Percentiles rank a stretch among this genome's conserved stretches.
Evolutionary conservation across 2,797 vertebrate species (phyloP).

Genomic region (Phylloscopus collybita): DNA sequence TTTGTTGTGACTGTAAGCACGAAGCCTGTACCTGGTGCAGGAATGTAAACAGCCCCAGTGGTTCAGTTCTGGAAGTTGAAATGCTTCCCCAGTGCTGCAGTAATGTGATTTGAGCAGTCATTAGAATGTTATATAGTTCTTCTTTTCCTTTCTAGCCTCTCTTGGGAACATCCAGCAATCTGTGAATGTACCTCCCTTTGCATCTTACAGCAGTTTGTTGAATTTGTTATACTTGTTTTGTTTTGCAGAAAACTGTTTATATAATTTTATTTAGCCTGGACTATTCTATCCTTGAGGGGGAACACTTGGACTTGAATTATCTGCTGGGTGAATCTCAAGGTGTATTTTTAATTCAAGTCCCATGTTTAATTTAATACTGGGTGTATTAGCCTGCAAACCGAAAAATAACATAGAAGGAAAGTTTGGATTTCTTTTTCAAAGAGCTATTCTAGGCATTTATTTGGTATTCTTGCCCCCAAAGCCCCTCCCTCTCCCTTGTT

Average conservation of each 20-base stretch:
- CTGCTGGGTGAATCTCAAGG: neutral
- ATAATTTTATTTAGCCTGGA: neutral
- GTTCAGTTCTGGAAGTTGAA: neutral
- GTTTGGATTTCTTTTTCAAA: neutral
- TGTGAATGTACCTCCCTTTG: accelerated
- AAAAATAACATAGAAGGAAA: neutral
- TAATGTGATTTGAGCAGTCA: neutral
- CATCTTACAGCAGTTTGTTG: neutral
- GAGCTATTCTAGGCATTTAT: neutral
- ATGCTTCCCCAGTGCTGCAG: neutral
- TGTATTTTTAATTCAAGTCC: neutral
- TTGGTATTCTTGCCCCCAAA: neutral
- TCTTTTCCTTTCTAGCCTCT: neutral
- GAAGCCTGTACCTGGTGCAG: neutral
- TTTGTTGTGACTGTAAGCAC: neutral
- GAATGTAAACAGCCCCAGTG: neutral
- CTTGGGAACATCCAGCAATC: neutral
- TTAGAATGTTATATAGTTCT: neutral
- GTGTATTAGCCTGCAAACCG: neutral
- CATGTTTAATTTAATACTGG: neutral
- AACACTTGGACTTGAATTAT: neutral
- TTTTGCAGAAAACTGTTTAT: neutral
- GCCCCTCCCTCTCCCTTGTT: neutral
- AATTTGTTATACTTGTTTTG: neutral
- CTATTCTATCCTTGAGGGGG: neutral